phyloP scores from a whole-genome alignment of 2,888 invertebrate species.

The Cinara cedri region DNA sequence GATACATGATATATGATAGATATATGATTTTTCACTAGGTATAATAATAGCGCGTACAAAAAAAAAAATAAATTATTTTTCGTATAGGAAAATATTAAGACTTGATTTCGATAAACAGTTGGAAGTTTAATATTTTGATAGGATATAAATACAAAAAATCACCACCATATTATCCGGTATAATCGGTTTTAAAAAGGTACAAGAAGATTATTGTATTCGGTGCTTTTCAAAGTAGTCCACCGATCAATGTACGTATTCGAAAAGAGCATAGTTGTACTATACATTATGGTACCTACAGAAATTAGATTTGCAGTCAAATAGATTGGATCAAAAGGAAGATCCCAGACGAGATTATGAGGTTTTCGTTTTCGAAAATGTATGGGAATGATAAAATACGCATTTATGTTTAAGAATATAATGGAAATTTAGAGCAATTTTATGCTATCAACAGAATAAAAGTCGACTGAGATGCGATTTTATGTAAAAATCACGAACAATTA shows the following conservation, averaged over 20 bases:
- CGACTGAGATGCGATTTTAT: too few species aligned
- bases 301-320: slow-evolving; percentile 12
- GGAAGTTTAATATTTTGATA: not conserved
- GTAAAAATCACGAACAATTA: too few species aligned
- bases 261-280: not conserved
- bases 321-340: slow-evolving; percentile 15
- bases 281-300: slow-evolving; percentile 4
- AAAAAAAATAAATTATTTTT: too few species aligned
- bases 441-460: too few species aligned
- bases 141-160: not conserved
- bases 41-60: too few species aligned
- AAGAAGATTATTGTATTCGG: not conserved
- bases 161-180: not conserved
- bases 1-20: too few species aligned
- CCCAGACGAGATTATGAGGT: not conserved
- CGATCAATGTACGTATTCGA: not conserved
- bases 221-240: not conserved
- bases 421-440: too few species aligned
- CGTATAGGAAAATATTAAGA: too few species aligned
- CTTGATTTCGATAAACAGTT: too few species aligned
- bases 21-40: too few species aligned
- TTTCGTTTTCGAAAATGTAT: not conserved
- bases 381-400: too few species aligned
- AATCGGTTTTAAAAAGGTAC: slow-evolving; percentile 19
- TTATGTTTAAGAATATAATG: too few species aligned